phyloP scores from a whole-genome alignment of 2,797 vertebrate species.

The Bovichtus variegatus region DNA sequence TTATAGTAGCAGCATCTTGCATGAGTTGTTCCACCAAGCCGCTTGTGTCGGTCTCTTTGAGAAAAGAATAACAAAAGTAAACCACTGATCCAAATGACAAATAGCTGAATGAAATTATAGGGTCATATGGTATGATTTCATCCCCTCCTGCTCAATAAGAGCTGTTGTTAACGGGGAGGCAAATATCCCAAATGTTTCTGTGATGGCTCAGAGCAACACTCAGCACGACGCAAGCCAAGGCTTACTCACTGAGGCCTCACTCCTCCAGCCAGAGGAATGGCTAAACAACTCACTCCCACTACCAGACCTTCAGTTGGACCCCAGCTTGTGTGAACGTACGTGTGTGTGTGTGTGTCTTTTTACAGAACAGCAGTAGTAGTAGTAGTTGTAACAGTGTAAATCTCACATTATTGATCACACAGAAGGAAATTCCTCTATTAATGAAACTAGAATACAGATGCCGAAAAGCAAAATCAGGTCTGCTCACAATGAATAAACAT shows the following conservation, averaged over 20 bases:
- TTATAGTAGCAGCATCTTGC: not conserved
- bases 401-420: conserved; percentile 19
- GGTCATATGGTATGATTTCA: conserved; percentile 60
- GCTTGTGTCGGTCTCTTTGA: not conserved
- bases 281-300: conserved; percentile 77
- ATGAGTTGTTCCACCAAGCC: not conserved
- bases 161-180: conserved; percentile 49
- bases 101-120: conserved; percentile 35
- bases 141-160: conserved; percentile 58
- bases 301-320: conserved; percentile 56
- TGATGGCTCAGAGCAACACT: conserved; percentile 70
- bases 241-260: conserved; percentile 67
- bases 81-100: conserved; percentile 23
- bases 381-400: conserved; percentile 3
- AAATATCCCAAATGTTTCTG: conserved; percentile 72
- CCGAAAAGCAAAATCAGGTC: not conserved
- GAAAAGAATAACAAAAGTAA: conserved; percentile 30
- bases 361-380: conserved; percentile 21
- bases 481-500: not conserved
- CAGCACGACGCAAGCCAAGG: conserved; percentile 62
- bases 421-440: not conserved
- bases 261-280: conserved; percentile 82
- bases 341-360: conserved; percentile 13
- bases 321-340: conserved; percentile 14
- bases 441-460: not conserved